Percentiles rank a stretch among this genome's conserved stretches.
Evolutionary conservation across 2,888 invertebrate genomes (phyloP).

Genomic region (Mythimna albipuncta): DNA sequence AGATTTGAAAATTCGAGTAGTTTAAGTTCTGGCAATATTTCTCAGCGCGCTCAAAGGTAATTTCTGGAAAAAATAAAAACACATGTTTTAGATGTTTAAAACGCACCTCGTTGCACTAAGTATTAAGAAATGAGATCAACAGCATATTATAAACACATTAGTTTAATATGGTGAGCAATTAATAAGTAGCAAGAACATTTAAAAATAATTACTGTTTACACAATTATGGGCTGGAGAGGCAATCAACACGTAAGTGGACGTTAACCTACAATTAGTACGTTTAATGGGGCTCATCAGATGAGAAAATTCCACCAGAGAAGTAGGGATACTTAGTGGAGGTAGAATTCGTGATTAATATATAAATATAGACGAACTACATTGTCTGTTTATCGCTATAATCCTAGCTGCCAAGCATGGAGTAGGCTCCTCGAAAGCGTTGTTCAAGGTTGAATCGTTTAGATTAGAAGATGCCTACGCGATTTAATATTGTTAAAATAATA

Average conservation of each 20-base stretch:
- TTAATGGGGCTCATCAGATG: constrained; percentile 73
- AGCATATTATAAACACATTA: constrained; percentile 64
- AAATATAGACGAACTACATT: not conserved
- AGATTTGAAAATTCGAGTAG: not conserved
- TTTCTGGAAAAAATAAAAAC: constrained; percentile 42
- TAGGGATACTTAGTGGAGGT: not conserved
- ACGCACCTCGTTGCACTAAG: constrained; percentile 24
- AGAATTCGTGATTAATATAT: not conserved
- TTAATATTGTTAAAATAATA: no score
- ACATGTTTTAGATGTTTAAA: constrained; percentile 35
- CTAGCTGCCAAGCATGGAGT: not conserved
- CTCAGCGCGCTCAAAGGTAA: constrained; percentile 26
- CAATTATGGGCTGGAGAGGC: constrained; percentile 61
- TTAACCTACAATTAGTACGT: constrained; percentile 82
- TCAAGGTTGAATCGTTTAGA: not conserved
- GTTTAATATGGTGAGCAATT: constrained; percentile 61
- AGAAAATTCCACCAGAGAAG: constrained; percentile 54
- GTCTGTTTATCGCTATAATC: not conserved
- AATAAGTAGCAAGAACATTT: constrained; percentile 62
- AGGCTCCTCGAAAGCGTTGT: not conserved
- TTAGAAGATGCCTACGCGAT: not conserved
- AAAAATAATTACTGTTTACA: constrained; percentile 67
- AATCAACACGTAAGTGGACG: constrained; percentile 70
- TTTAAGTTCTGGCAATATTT: constrained; percentile 15
- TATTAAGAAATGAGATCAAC: constrained; percentile 56